Evolutionary conservation across 2,113 vertebrate species (phyloP), one percentile per base, ranked within the genome.

Genomic region (Esox niger): DNA sequence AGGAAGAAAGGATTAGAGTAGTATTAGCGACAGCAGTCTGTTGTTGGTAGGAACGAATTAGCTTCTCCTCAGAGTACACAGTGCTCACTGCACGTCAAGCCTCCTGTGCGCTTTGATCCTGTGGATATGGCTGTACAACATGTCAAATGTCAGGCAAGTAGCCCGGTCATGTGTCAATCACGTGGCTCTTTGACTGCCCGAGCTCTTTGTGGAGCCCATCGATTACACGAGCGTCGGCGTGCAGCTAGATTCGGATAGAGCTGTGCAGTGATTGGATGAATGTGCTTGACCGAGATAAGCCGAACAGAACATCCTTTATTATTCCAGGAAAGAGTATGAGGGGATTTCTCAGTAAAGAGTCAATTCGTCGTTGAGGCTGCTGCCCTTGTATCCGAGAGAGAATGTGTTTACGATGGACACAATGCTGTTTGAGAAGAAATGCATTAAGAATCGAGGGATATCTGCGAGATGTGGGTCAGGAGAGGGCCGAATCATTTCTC

Each of bases 81-180:
- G 6, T 52, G 47, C 47, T 52, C 21, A 52, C 47, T 52, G n/a
- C 21, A n/a, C 47, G 21, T 15, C 47, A 52, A 52, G n/a, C 47
- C 47, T n/a, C n/a, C 5, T 15, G 1, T 52, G 20, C 8, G 47
- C 47, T 52, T 52, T 9, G 6, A 52, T 52, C 7, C 47, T 52
- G n/a, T 43, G 15, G 47, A 52, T 52, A 21, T 31, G 11, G n/a
- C 5, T 15, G 47, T 52, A 6, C 20, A n/a, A 52, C 7, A 52
- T 52, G 47, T 46, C 38, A 57, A 64, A 65, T 63, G 35, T 61
- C 54, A 21, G 61, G 21, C 27, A 64, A 72, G 68, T 71, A 62
- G 70, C 64, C 38, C 38, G 56, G 65, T 73, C 35, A 62, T 55
- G 21, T 71, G 59, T 60, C 47, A 52, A 52, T 52, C 47, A 52